Evolutionary conservation across 2,888 invertebrate species (phyloP), one percentile per base, ranked within the genome.

Genomic region (Caenorhabditis afra): DNA sequence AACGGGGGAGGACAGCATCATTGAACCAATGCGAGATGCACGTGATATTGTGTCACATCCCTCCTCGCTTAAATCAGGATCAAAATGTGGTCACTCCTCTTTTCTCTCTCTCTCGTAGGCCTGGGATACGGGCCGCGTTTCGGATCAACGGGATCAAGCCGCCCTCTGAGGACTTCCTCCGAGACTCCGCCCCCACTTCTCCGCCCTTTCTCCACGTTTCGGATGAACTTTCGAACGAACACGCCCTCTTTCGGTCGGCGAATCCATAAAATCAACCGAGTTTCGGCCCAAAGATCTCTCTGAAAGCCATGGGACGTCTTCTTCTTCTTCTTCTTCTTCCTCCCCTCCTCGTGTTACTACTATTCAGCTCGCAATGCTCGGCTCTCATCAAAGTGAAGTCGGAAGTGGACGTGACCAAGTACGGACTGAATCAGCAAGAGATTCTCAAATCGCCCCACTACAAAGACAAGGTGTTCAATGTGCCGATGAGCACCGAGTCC

Each of bases 1-100:
- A n/a, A n/a, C n/a, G n/a, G n/a, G n/a, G n/a, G n/a, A n/a, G n/a
- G n/a, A 61, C 35, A 61, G 29, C 61, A 62, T 70, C 61, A 58
- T 67, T 67, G 61, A 61, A 64, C 62, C 71, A 71, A 71, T 47
- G 71, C 71, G 71, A 12, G 57, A 49, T 64, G 47, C 71, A 71
- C 70, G 70, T 70, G 29, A 29, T 29, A 7, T 57, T 49, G 44
- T 47, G 47, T n/a, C n/a, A 35, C 29, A 47, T 39, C 55, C 16
- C 35, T n/a, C n/a, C n/a, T n/a, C n/a, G n/a, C 44, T 37, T 45
- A 47, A 53, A 70, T 61, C 62, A 61, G 61, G 70, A 70, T 70
- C 70, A 70, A 70, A 70, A 70, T 62, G 61, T 70, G 61, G 47
- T 52, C n/a, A n/a, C n/a, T n/a, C n/a, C n/a, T n/a, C n/a, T n/a